Evolutionary conservation across 2,797 vertebrate genomes (phyloP), one percentile per base, ranked within the genome.

Genomic region (Tiaroga cobitis): DNA sequence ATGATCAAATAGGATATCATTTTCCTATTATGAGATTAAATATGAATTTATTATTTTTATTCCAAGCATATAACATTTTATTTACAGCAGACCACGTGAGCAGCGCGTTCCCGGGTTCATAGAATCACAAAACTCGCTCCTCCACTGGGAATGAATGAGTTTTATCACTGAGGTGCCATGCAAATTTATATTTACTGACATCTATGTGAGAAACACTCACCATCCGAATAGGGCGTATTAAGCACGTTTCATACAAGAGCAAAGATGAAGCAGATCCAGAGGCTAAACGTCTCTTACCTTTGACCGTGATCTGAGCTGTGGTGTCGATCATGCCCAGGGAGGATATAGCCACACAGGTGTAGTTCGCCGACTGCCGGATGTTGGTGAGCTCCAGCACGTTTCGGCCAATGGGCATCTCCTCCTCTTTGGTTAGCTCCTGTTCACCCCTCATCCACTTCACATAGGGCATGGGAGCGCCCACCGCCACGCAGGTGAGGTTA

Each of bases 321-420:
- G 98, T 97, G 89, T 99, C 97, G 0, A 99, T 99, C 95, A 97
- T 96, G 54, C 98, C 98, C 8, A 99, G 93, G 0, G 97, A 97
- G 41, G 98, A 99, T 83, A 98, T 97, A 89, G 98, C 98, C 93
- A 99, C 96, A 0, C 98, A 99, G 87, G 97, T 99, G 91, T 98
- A 99, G 94, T 99, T 99, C 91, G 96, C 95, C 0, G 98, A 98
- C 26, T 97, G 96, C 3, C 95, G 67, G 59, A 99, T 97, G 90
- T 97, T 97, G 90, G 93, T 97, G 82, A 99, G 95, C 92, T 98
- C 97, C 86, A 99, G 93, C 70, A 99, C 96, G 0, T 99, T 99
- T 86, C 98, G 97, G 65, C 98, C 98, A 0, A 99, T 94, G 0
- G 98, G 97, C 96, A 97, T 97, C 91, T 98, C 97, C 0, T 99